A percentile compares a stretch with the other conserved stretches of the same genome.
Conservation (phyloP, 2,113 vertebrate genomes). For the Eonycteris spelaea region DNA sequence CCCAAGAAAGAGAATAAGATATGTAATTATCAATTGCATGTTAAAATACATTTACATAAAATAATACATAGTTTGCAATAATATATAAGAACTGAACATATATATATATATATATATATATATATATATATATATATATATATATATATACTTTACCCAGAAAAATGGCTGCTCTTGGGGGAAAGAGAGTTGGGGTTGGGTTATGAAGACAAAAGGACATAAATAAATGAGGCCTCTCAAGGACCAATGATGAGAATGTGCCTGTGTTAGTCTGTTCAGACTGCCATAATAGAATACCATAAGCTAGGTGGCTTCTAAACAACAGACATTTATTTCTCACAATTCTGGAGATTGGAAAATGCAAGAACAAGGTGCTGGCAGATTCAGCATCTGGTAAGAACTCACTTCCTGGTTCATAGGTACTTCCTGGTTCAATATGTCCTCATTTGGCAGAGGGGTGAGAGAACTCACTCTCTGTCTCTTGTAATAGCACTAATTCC, state of each 20-base stretch:
- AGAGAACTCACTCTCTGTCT: background rate
- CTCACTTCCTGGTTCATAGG: background rate
- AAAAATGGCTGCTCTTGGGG: background rate
- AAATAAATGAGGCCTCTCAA: background rate
- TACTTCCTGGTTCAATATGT: background rate
- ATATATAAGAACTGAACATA: background rate
- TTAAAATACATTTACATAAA: background rate
- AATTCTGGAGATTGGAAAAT: background rate
- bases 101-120: too few species aligned
- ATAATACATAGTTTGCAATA: background rate
- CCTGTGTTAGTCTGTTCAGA: background rate
- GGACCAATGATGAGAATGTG: background rate
- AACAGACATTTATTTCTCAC: background rate
- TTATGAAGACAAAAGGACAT: background rate
- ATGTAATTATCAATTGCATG: background rate
- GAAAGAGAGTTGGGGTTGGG: background rate
- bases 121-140: too few species aligned
- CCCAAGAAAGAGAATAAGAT: background rate
- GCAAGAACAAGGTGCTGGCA: background rate
- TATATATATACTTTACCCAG: background rate
- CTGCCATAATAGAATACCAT: background rate
- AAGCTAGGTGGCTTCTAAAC: background rate
- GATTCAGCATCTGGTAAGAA: background rate
- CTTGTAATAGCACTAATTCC: background rate
- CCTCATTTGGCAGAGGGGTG: background rate